A percentile compares a stretch with the other conserved stretches of the same genome.
phyloP scores from a whole-genome alignment of 2,113 vertebrate genomes.

The Laterallus jamaicensis region DNA sequence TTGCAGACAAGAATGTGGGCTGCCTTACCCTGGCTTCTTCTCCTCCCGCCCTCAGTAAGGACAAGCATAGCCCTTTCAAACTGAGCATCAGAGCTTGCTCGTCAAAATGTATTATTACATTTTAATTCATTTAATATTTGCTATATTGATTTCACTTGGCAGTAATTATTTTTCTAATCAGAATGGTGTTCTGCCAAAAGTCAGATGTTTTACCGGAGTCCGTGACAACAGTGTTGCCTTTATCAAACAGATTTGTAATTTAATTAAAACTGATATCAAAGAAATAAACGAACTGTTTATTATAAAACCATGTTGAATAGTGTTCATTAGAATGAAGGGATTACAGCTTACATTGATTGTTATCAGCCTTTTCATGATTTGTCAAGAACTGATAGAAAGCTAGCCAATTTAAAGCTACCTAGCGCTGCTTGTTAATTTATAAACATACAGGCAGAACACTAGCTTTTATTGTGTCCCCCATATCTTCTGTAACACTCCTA shows the following conservation, averaged over 20 bases:
- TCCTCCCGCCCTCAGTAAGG: not conserved
- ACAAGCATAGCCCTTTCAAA: not conserved
- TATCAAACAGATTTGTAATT: conserved; percentile 33
- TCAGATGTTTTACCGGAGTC: conserved; percentile 19
- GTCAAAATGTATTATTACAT: not conserved
- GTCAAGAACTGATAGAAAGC: not conserved
- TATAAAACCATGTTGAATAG: conserved; percentile 1
- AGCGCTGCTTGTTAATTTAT: not conserved
- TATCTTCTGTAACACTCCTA: not conserved
- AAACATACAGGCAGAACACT: not conserved
- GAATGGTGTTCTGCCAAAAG: conserved; percentile 20
- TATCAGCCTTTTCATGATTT: conserved; percentile 5
- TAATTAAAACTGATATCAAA: conserved; percentile 39
- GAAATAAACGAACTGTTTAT: conserved; percentile 39
- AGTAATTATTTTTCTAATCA: conserved; percentile 48
- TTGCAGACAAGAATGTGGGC: not conserved
- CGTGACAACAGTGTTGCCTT: not conserved
- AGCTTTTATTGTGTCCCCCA: not conserved
- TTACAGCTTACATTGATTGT: not conserved
- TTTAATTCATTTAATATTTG: not conserved
- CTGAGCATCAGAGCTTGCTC: not conserved
- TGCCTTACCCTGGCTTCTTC: not conserved
- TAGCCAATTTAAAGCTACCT: not conserved
- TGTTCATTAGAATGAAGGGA: not conserved
- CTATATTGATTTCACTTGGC: not conserved